Percentiles rank a stretch among this genome's conserved stretches.
phyloP scores from a whole-genome alignment of 2,113 vertebrate genomes.

The Crypturellus undulatus region DNA sequence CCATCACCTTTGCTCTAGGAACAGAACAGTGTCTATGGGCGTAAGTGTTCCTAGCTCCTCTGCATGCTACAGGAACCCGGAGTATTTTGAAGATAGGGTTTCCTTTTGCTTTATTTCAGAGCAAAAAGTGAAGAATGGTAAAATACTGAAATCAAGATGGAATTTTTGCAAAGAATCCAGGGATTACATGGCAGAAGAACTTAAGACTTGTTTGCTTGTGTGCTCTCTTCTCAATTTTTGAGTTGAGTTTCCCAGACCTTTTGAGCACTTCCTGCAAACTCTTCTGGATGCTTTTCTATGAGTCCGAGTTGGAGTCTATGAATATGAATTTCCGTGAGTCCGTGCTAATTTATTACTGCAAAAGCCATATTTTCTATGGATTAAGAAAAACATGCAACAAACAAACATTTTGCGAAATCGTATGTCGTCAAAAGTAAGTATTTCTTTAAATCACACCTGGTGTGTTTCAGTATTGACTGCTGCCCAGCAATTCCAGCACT shows the following conservation, averaged over 20 bases:
- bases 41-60: neutral
- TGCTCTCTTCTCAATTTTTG: neutral
- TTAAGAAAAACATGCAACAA: neutral
- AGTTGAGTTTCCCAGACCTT: accelerated
- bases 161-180: neutral
- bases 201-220: neutral
- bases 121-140: neutral
- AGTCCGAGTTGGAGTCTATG: neutral
- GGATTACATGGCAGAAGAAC: neutral
- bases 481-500: neutral
- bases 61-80: neutral
- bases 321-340: neutral
- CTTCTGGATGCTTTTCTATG: neutral
- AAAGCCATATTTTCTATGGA: neutral
- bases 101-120: neutral
- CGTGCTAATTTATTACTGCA: accelerated
- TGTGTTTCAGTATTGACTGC: neutral
- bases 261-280: neutral
- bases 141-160: neutral
- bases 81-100: neutral
- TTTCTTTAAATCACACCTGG: neutral
- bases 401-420: neutral
- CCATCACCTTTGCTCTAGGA: neutral
- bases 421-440: neutral
- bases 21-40: neutral